phyloP scores from a whole-genome alignment of 2,113 vertebrate species.

The Puffinus mauretanicus region DNA sequence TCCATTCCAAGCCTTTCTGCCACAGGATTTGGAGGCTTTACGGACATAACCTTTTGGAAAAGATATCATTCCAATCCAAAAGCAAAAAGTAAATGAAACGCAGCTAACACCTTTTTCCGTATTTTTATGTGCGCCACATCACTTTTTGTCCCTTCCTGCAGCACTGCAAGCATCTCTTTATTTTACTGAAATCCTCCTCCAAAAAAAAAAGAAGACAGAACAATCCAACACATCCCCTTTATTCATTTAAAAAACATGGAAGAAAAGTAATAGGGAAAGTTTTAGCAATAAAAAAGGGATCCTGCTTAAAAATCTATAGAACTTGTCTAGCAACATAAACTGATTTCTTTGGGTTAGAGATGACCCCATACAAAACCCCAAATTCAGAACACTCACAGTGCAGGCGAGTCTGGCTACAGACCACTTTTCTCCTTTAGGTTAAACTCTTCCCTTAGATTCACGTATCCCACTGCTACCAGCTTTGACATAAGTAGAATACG shows the following conservation, averaged over 20 bases:
- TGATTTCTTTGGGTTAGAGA: constrained; percentile 62
- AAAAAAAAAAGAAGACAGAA: constrained; percentile 35
- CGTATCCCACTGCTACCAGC: neutral
- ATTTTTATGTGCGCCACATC: neutral
- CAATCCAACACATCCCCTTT: constrained; percentile 46
- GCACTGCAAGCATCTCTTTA: neutral
- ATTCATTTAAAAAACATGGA: constrained; percentile 52
- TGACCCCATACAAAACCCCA: constrained; percentile 54
- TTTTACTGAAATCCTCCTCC: constrained; percentile 12
- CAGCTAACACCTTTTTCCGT: neutral
- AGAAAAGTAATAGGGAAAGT: constrained; percentile 44
- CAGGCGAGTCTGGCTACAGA: constrained; percentile 54
- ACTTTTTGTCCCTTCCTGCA: neutral
- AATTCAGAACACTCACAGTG: constrained; percentile 60
- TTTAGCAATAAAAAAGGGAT: constrained; percentile 58
- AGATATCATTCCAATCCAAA: neutral
- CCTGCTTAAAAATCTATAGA: constrained; percentile 55
- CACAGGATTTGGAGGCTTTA: neutral
- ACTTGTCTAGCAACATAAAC: constrained; percentile 54
- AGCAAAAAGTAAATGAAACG: neutral
- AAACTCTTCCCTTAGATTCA: constrained; percentile 2
- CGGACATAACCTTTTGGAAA: neutral
- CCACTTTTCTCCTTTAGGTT: constrained; percentile 50
- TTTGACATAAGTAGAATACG: neutral
- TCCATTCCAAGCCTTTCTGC: constrained; percentile 22